Base-by-base conservation (phyloP, 1,140 invertebrate species). In the Solen grandis region DNA sequence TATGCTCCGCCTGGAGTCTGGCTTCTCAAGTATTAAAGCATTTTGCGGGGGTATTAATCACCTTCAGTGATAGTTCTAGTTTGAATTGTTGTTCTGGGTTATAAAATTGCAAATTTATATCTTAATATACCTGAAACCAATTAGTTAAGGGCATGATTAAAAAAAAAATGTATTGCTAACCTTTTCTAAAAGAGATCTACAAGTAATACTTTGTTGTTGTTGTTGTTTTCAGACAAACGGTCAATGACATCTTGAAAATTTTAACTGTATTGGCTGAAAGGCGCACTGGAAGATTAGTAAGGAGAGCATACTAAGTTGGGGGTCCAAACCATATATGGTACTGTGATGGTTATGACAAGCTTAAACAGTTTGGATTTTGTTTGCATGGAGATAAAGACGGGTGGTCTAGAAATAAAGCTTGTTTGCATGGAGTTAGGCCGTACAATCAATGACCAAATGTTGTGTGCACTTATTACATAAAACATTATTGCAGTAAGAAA, bases 291-390 rank as follows among this genome's bases (percentile, higher is more conserved):
- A 65, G 62, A 65, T 35, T 65, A 65, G 35, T 22, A 14, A 33
- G 62, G 22, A 65, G 62, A 22, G 14, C 38, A 5, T 68, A 68
- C 36, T 68, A 22, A 38, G 41, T 52, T 14, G 13, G 41, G 22
- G 66, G 46, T 70, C 66, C 66, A 27, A 70, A 70, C 35, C 50
- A 70, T 19, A 50, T 70, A 14, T 70, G 66, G 66, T 52, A 70
- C 35, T 52, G 41, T 54, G 66, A 70, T 70, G 66, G 41, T 27
- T 70, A 70, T 31, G 66, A 70, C 33, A 70, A 52, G 2, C 66
- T 70, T 25, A 69, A 60, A 27, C 33, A n/a, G n/a, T n/a, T n/a
- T n/a, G n/a, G n/a, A n/a, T n/a, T n/a, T n/a, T n/a, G n/a, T n/a
- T n/a, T n/a, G 33, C 59, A 60, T 60, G 59, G 59, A 16, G 59